Base-by-base conservation (phyloP, 1,140 invertebrate species). In the Pinna nobilis region DNA sequence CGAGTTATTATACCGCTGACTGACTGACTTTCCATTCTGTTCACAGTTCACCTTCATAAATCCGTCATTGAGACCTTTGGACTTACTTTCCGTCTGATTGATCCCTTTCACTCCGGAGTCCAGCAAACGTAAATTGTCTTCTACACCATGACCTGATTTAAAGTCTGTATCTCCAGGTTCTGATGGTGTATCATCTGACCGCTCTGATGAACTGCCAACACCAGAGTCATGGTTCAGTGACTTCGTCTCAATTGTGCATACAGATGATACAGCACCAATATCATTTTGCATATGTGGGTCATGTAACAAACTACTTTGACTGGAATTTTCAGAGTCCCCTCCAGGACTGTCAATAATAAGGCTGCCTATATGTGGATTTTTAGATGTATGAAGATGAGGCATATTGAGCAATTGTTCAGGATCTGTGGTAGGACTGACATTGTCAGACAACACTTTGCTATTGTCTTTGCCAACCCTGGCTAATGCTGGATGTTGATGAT, bases 121-220 rank as follows among this genome's bases (percentile, higher is more conserved):
- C 30, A 41, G 0, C 50, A 59, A 65, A 55, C 49, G 32, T 63
- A 60, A 33, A 33, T 73, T 50, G 39, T 75, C 49, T 30, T 65
- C 51, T 70, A 50, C 13, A 35, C 50, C 39, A 39, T 78, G 69
- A 44, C 64, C 78, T 53, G 82, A 61, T 55, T 80, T 81, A 51
- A 79, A 83, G 51, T 86, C 84, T 32, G 72, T 76, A 74, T 86
- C 85, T 49, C 84, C 84, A 28, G 78, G 78, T 74, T 86, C 85
- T 55, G 85, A 85, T 25, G 85, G 84, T 53, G 85, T 81, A 63
- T 84, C 85, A 65, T 86, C 85, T 23, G 85, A 86, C 49, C 84
- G 74, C 51, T 86, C 85, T 37, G 85, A 86, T 30, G 82, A 83
- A 73, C 84, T 85, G 28, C 85, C 85, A 11, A 86, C 76, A 60